Conservation (phyloP, 1,140 invertebrate species). For the Chrysopa pallens region DNA sequence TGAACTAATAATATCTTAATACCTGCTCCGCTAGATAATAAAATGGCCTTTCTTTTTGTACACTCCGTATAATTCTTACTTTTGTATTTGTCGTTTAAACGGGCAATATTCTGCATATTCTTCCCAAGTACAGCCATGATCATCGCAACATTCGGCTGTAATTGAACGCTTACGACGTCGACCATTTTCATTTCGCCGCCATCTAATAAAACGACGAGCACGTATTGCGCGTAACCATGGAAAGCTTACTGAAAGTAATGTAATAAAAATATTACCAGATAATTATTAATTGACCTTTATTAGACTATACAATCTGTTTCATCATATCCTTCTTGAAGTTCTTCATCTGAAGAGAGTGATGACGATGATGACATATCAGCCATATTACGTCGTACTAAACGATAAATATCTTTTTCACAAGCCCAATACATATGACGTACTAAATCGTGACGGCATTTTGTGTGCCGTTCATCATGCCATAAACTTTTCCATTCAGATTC, state of each 20-base stretch:
- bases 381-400: constrained; percentile 25
- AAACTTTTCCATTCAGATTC: constrained; percentile 34
- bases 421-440: constrained; percentile 35
- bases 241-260: constrained; percentile 8
- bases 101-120: constrained; percentile 45
- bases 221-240: constrained; percentile 21
- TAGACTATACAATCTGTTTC: no score
- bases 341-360: neutral
- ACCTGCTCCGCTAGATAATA: no score
- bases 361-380: neutral
- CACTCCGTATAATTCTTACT: neutral
- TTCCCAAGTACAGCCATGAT: constrained; percentile 38
- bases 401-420: constrained; percentile 39
- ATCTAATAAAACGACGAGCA: constrained; percentile 21
- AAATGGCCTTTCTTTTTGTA: no score
- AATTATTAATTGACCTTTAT: neutral
- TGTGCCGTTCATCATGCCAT: constrained; percentile 35
- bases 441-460: constrained; percentile 32
- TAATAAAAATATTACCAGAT: neutral
- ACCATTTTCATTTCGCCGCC: constrained; percentile 9
- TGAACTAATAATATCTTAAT: no score
- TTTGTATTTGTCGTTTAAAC: constrained; percentile 17
- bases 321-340: no score
- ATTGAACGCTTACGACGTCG: constrained; percentile 21
- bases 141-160: constrained; percentile 37